Base-by-base conservation (phyloP, 2,797 vertebrate species). In the Hyperoplus lanceolatus region DNA sequence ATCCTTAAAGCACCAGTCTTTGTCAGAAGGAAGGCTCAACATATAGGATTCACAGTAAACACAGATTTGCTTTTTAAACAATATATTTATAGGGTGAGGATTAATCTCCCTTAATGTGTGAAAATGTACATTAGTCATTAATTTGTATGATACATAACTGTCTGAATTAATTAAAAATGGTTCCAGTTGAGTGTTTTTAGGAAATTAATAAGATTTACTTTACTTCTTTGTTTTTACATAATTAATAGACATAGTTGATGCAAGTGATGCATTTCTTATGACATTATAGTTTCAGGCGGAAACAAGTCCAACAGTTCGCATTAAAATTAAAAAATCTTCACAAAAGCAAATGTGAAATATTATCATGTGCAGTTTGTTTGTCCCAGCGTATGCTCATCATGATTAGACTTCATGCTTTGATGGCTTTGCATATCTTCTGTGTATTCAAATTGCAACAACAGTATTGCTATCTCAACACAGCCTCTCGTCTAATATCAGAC, bases 321-420 rank as follows among this genome's bases (percentile, higher is more conserved):
- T 87, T 90, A 89, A 85, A 87, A 78, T 79, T 65, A 29, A 88
- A 76, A 77, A 12, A 85, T 73, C 48, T 76, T 79, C 42, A 76
- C 73, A 79, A 77, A 82, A 77, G 83, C 56, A 83, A 90, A 82
- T 72, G 48, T 70, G 54, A 78, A 85, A 84, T 60, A 54, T 21
- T 80, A 77, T 87, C 16, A 84, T 87, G 79, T 75, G 66, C 36
- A 61, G 18, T 75, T 66, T 70, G 72, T 88, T 83, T 80, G 72
- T 80, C 65, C 57, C 75, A 77, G 79, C 63, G 57, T 58, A 78
- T 77, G 75, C 85, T 83, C 55, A 72, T 75, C 90, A 65, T 87
- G 81, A 92, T 92, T 88, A 91, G 82, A 90, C 87, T 74, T 84
- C 60, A 70, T 68, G 84, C 88, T 87, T 84, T 51, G 63, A 76